Evolutionary conservation across 1,140 invertebrate species (phyloP).

Genomic region (Pseudomyrmex concolor): DNA sequence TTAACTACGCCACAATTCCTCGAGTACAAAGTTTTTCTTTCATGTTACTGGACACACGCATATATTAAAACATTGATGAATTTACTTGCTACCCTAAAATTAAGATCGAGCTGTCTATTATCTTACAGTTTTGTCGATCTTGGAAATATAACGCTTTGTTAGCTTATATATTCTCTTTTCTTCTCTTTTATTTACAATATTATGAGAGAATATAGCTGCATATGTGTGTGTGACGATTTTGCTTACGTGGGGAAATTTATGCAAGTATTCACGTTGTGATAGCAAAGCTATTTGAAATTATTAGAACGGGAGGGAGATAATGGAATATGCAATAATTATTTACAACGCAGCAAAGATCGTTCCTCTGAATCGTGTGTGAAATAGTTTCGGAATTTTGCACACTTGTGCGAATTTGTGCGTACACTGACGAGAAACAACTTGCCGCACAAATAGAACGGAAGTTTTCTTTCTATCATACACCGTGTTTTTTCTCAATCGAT

Average conservation of each 20-base stretch:
- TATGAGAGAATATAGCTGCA: conserved; percentile 33
- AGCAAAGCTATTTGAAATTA: conserved; percentile 27
- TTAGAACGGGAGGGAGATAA: conserved; percentile 65
- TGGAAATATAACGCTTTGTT: conserved; percentile 70
- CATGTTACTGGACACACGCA: conserved; percentile 47
- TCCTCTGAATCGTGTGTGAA: neutral
- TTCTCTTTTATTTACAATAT: neutral
- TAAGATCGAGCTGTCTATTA: conserved; percentile 62
- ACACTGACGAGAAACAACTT: neutral
- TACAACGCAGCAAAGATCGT: conserved; percentile 50
- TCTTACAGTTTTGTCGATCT: conserved; percentile 69
- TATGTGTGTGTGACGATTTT: conserved; percentile 62
- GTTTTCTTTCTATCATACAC: neutral
- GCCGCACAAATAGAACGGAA: too few species aligned
- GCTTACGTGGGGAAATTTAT: conserved; percentile 8
- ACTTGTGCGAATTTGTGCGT: neutral
- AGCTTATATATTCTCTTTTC: conserved; percentile 51
- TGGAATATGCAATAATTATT: conserved; percentile 58
- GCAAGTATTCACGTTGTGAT: conserved; percentile 17
- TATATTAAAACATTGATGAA: conserved; percentile 65
- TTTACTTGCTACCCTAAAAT: conserved; percentile 48
- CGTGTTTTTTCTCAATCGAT: too few species aligned
- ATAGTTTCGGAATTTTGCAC: neutral
- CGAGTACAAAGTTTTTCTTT: conserved; percentile 54
- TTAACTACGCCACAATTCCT: conserved; percentile 53